Evolutionary conservation across 2,888 invertebrate genomes (phyloP).

Genomic region (Synergus itoensis): DNA sequence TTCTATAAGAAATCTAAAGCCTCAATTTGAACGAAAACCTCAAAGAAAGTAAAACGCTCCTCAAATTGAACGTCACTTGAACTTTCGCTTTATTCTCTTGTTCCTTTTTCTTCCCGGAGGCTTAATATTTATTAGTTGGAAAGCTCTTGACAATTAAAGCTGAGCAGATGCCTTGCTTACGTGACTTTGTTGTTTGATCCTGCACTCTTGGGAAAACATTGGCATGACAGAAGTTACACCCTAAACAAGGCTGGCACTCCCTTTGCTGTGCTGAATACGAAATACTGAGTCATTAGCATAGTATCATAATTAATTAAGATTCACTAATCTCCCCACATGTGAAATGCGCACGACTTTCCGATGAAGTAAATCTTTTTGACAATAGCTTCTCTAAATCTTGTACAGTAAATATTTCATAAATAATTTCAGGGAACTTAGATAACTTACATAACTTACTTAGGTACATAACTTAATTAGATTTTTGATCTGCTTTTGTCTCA

Average conservation of each 20-base stretch:
- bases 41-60: background rate
- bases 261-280: background rate
- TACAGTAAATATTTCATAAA: background rate
- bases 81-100: background rate
- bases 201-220: conserved; percentile 16
- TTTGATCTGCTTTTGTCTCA: background rate
- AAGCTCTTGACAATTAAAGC: conserved; percentile 39
- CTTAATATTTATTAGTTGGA: conserved; percentile 21
- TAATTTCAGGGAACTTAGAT: background rate
- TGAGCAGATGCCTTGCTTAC: conserved; percentile 27
- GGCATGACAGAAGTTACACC: conserved; percentile 21
- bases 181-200: conserved; percentile 42
- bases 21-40: background rate
- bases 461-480: background rate
- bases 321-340: background rate
- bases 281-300: conserved; percentile 34
- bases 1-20: background rate
- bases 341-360: background rate
- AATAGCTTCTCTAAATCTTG: background rate
- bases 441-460: background rate
- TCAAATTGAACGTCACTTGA: background rate
- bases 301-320: conserved; percentile 35
- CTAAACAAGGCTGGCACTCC: background rate
- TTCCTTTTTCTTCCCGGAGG: background rate
- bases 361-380: background rate